Evolutionary conservation across 2,888 invertebrate species (phyloP).

Genomic region (Platycnemis pennipes): DNA sequence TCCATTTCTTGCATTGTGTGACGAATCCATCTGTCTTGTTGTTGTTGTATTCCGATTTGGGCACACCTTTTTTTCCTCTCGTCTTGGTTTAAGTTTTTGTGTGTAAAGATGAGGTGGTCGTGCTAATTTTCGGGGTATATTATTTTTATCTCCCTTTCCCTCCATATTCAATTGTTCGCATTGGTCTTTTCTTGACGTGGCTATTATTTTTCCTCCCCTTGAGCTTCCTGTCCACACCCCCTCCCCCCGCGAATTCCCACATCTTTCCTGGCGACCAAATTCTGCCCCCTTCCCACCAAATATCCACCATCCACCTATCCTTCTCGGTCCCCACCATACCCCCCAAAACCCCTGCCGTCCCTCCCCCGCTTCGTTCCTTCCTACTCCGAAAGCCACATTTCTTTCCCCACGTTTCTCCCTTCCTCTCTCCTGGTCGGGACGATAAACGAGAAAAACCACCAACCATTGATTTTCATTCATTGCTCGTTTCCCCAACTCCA

Average conservation of each 20-base stretch:
- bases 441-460: slow-evolving; percentile 60
- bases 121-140: not conserved
- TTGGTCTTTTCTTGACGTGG: slow-evolving; percentile 61
- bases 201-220: slow-evolving; percentile 41
- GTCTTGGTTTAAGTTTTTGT: not conserved
- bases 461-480: slow-evolving; percentile 63
- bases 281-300: not conserved
- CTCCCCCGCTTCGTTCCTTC: not conserved
- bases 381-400: slow-evolving; percentile 26
- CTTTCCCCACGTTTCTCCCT: not conserved
- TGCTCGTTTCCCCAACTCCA: not conserved
- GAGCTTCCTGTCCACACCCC: slow-evolving; percentile 50
- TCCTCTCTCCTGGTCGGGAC: not conserved
- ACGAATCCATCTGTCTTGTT: not conserved
- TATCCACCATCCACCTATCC: not conserved
- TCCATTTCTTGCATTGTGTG: not conserved
- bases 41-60: not conserved
- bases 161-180: slow-evolving; percentile 47
- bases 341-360: not conserved
- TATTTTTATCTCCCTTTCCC: not conserved
- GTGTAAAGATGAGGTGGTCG: not conserved
- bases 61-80: not conserved
- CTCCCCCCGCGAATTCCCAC: slow-evolving; percentile 1
- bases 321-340: not conserved
- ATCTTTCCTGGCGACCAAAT: slow-evolving; percentile 40